Percentiles rank a stretch among this genome's conserved stretches.
Conservation (phyloP, 2,113 vertebrate genomes). For the Gasterosteus aculeatus region DNA sequence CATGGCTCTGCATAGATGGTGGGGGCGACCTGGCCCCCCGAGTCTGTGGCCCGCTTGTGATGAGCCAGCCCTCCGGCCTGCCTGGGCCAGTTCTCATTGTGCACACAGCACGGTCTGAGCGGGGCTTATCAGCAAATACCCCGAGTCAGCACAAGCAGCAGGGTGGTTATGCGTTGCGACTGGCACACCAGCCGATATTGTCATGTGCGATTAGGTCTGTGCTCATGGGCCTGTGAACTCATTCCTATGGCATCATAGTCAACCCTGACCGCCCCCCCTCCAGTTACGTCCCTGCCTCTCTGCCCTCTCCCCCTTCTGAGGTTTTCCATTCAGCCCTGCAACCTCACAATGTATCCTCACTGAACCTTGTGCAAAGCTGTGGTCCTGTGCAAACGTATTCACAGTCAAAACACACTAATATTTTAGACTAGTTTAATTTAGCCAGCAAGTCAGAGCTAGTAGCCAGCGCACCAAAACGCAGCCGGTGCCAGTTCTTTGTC, state of each 20-base stretch:
- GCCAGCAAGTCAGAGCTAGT: constrained; percentile 57
- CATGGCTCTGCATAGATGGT: constrained; percentile 37
- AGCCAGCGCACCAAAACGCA: constrained; percentile 33
- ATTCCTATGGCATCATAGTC: constrained; percentile 75
- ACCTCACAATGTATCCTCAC: constrained; percentile 33
- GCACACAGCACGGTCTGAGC: constrained; percentile 75
- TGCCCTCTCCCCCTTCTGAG: constrained; percentile 44
- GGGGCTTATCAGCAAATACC: constrained; percentile 79
- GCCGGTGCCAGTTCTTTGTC: constrained; percentile 63
- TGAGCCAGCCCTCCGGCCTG: constrained; percentile 63
- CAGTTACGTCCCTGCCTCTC: constrained; percentile 56
- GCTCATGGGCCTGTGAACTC: constrained; percentile 79
- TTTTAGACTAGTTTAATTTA: constrained; percentile 55
- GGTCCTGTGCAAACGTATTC: constrained; percentile 42
- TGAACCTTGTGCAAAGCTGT: constrained; percentile 41
- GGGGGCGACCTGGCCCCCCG: constrained; percentile 9
- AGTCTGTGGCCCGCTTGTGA: constrained; percentile 51
- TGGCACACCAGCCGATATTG: constrained; percentile 83
- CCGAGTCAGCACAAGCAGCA: constrained; percentile 78
- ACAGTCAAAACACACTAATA: constrained; percentile 47
- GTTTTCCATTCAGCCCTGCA: constrained; percentile 33
- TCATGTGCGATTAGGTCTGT: constrained; percentile 80
- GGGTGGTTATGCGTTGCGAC: constrained; percentile 74
- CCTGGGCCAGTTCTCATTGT: constrained; percentile 72
- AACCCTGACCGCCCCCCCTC: constrained; percentile 44